These are phyloP conservation scores for Pseudomugil gertrudae DNA, from an alignment of 2,797 vertebrate genomes.

Conservation along the genomic window DNA sequence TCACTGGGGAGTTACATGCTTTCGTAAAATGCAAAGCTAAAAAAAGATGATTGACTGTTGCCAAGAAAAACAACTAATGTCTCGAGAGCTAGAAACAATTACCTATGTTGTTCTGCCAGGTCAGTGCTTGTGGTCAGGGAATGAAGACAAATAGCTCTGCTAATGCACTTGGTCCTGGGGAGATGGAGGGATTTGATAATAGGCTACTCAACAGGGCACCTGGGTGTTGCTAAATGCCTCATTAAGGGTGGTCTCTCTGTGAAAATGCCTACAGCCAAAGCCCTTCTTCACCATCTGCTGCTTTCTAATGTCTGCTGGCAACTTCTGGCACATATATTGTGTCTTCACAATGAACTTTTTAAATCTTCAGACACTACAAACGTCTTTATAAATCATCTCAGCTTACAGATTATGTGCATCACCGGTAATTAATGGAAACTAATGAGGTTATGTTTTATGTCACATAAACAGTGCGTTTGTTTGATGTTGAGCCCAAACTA, in stretches of 20 bases:
- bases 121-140: constrained; percentile 74
- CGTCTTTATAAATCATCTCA: not conserved
- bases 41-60: constrained; percentile 72
- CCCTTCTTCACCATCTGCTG: constrained; percentile 63
- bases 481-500: constrained; percentile 26
- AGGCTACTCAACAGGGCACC: constrained; percentile 59
- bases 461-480: not conserved
- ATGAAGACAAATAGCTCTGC: constrained; percentile 70
- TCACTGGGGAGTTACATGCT: constrained; percentile 60
- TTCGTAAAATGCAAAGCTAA: constrained; percentile 55
- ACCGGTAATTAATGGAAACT: not conserved
- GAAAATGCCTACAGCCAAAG: constrained; percentile 56
- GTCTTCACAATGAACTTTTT: constrained; percentile 11
- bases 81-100: constrained; percentile 78
- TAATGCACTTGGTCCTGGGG: constrained; percentile 75
- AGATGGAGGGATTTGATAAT: constrained; percentile 75
- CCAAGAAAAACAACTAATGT: constrained; percentile 78
- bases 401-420: constrained; percentile 5
- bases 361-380: constrained; percentile 2
- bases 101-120: constrained; percentile 76
- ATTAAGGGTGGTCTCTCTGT: constrained; percentile 71
- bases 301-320: constrained; percentile 33
- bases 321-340: constrained; percentile 13
- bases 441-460: not conserved
- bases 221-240: constrained; percentile 75